phyloP scores from a whole-genome alignment of 2,113 vertebrate genomes.

The Mustela nigripes region DNA sequence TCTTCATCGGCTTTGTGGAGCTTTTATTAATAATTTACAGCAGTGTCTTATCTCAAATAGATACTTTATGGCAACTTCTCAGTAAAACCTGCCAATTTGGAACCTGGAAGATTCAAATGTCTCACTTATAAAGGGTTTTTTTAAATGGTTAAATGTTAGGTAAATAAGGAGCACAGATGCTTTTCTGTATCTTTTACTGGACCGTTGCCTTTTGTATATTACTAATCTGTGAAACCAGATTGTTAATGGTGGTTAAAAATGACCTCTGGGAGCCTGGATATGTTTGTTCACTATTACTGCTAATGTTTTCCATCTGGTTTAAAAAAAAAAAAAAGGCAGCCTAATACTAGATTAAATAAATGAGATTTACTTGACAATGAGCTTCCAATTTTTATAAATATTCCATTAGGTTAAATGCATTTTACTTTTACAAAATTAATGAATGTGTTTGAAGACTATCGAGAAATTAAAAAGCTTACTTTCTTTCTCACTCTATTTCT shows the following conservation, averaged over 20 bases:
- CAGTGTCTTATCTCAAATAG: slow-evolving; percentile 46
- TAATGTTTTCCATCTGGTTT: slow-evolving; percentile 84
- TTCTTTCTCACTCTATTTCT: not conserved
- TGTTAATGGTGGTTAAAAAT: slow-evolving; percentile 85
- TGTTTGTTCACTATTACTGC: slow-evolving; percentile 79
- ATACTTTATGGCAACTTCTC: slow-evolving; percentile 19
- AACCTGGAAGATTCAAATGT: slow-evolving; percentile 26
- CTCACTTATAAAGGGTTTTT: slow-evolving; percentile 6
- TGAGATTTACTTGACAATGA: slow-evolving; percentile 74
- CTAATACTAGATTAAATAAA: slow-evolving; percentile 81
- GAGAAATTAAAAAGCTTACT: slow-evolving; percentile 16
- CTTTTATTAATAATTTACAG: slow-evolving; percentile 59
- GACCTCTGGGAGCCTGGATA: slow-evolving; percentile 78
- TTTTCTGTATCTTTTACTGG: slow-evolving; percentile 64
- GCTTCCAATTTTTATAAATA: slow-evolving; percentile 73
- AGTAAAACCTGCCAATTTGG: slow-evolving; percentile 32
- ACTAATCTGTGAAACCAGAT: slow-evolving; percentile 79
- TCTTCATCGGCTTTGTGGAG: slow-evolving; percentile 23
- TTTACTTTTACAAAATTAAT: slow-evolving; percentile 69
- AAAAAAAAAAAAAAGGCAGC: slow-evolving; percentile 61
- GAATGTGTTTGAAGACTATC: slow-evolving; percentile 39
- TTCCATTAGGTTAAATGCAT: slow-evolving; percentile 65
- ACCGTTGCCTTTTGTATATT: slow-evolving; percentile 63
- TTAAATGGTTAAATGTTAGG: slow-evolving; percentile 43
- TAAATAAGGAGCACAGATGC: slow-evolving; percentile 58